phyloP scores from a whole-genome alignment of 2,113 vertebrate species.

The Romanogobio albipinnatus region DNA sequence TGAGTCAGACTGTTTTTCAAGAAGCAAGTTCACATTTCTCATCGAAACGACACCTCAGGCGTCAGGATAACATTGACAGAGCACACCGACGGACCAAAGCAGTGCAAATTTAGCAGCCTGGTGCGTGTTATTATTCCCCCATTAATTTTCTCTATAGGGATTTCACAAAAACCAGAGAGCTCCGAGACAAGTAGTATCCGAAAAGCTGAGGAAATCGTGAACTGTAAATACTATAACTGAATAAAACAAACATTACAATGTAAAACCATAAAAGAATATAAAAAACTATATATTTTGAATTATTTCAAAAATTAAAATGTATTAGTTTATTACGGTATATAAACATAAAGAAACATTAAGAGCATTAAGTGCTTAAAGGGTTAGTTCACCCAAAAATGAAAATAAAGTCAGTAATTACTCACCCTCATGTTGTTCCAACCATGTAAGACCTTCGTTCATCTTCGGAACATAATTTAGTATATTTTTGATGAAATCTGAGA shows the following conservation, averaged over 20 bases:
- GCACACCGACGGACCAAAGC: background rate
- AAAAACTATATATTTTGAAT: too few relatives aligned
- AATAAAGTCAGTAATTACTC: too few relatives aligned
- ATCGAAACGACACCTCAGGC: slow-evolving; percentile 25
- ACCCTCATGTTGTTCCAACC: too few relatives aligned
- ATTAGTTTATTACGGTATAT: too few relatives aligned
- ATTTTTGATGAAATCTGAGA: too few relatives aligned
- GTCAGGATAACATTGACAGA: background rate
- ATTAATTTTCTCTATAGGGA: slow-evolving; percentile 5
- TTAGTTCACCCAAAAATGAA: too few relatives aligned
- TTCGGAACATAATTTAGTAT: too few relatives aligned
- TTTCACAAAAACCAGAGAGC: background rate
- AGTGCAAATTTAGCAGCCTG: background rate
- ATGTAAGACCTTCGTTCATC: too few relatives aligned
- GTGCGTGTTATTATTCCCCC: background rate
- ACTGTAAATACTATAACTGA: background rate
- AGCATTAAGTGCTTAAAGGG: too few relatives aligned
- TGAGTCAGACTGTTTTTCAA: slow-evolving; percentile 32
- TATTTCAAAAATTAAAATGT: too few relatives aligned
- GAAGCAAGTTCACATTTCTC: slow-evolving; percentile 16
- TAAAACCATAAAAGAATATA: background rate
- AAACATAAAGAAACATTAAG: too few relatives aligned
- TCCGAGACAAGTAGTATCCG: background rate
- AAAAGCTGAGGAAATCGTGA: background rate
- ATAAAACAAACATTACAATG: background rate